Evolutionary conservation across 2,888 invertebrate genomes (phyloP), one percentile per base, ranked within the genome.

Genomic region (Troglohyphantes excavatus): DNA sequence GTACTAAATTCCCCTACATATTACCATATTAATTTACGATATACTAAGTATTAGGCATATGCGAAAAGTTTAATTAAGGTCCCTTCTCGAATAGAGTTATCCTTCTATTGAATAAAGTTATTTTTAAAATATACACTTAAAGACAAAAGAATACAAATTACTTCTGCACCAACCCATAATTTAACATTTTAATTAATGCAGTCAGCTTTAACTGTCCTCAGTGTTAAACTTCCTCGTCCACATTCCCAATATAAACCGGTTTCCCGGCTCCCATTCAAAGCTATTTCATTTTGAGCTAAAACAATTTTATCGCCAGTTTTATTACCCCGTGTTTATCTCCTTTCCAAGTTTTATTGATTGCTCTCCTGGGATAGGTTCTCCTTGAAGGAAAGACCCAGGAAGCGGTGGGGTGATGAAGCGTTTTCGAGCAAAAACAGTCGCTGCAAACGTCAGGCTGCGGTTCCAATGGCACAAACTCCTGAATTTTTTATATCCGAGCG

Each of bases 301-400:
- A 82, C 70, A 82, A 59, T 82, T 82, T 82, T 61, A 82, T 72
- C 82, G 61, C 82, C 39, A 39, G 70, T 82, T 70, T 82, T 82
- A 82, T 72, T 82, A 39, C 82, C 63, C 23, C 72, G 61, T 72
- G 70, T 82, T 82, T 82, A 82, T 82, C 82, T 72, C 72, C 39
- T 26, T 72, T 39, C 82, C 70, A 61, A 82, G 82, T 82, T 82
- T 70, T 82, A 82, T 82, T 82, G 82, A 82, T 82, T 72, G 59
- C 82, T 21, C 82, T 68, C 70, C 13, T 2, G 26, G 39, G 82
- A 72, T 70, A 82, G 13, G 78, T 75, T 75, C 59, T 26, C 63
- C 27, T 29, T 33, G 68, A 81, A 72, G 59, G 61, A 70, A 53
- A 72, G 68, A 39, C 53, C 59, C 67, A 81, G 7, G 81, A 68